Conservation (phyloP, 2,113 vertebrate genomes). For the Australoheros scitulus region DNA sequence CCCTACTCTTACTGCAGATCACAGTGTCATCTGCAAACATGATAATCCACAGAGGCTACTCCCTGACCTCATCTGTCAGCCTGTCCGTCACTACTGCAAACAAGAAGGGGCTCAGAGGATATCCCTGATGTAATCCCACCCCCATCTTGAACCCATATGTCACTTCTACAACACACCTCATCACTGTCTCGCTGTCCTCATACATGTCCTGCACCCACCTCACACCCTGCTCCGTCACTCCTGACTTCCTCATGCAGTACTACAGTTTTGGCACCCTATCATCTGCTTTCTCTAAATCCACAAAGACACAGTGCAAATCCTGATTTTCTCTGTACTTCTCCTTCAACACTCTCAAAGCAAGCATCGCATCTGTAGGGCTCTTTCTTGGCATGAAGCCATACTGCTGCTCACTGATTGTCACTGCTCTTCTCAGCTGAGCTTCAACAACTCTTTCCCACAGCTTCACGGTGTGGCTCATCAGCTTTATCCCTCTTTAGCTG, state of each 20-base stretch:
- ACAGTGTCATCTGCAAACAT: not conserved
- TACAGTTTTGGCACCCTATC: not conserved
- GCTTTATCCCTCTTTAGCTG: not conserved
- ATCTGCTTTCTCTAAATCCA: not conserved
- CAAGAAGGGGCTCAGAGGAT: not conserved
- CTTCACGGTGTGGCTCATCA: not conserved
- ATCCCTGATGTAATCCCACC: not conserved
- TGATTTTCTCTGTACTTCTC: not conserved
- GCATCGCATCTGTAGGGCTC: not conserved
- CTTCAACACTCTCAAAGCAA: not conserved
- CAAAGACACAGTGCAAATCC: rapidly evolving
- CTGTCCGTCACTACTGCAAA: not conserved
- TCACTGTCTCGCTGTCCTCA: not conserved
- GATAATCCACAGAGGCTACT: not conserved
- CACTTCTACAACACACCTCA: not conserved
- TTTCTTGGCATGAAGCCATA: no score
- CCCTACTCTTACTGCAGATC: not conserved
- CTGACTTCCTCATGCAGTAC: no score
- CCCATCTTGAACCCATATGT: not conserved
- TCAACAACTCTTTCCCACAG: not conserved
- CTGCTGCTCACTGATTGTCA: not conserved
- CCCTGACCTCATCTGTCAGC: not conserved
- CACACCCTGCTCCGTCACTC: not conserved
- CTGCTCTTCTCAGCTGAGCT: not conserved
- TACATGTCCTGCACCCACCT: not conserved